Evolutionary conservation across 2,888 invertebrate species (phyloP).

Genomic region (Pantelozetes paolii): DNA sequence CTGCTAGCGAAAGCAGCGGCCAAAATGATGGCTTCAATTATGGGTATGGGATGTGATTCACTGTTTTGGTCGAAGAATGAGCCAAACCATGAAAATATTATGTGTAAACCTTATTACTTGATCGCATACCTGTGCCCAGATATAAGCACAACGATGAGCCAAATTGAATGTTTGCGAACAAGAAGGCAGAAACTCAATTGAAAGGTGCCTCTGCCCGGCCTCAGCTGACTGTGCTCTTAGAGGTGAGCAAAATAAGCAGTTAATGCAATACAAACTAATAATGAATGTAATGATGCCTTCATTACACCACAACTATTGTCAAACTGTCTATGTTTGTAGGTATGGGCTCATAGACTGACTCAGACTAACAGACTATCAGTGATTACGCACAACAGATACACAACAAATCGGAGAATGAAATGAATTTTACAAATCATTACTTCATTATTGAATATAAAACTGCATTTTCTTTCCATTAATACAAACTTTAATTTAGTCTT

Average conservation of each 20-base stretch:
- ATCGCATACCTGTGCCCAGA: slow-evolving; percentile 11
- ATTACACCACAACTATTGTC: slow-evolving; percentile 20
- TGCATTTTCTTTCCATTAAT: slow-evolving; percentile 15
- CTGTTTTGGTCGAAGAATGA: slow-evolving; percentile 21
- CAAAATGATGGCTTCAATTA: slow-evolving; percentile 21
- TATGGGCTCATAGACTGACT: not conserved
- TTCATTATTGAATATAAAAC: slow-evolving; percentile 24
- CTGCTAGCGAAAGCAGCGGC: not conserved
- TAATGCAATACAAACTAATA: slow-evolving; percentile 28
- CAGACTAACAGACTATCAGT: not conserved
- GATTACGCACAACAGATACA: slow-evolving; percentile 1
- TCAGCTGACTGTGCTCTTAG: not conserved
- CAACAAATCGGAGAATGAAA: not conserved
- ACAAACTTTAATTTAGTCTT: not conserved
- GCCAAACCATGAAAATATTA: slow-evolving; percentile 17
- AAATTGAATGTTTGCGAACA: slow-evolving; percentile 34
- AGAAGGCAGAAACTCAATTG: slow-evolving; percentile 22
- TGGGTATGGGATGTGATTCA: slow-evolving; percentile 14
- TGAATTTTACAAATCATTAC: slow-evolving; percentile 19
- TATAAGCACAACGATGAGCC: slow-evolving; percentile 15
- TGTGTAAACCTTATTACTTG: not conserved
- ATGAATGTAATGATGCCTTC: slow-evolving; percentile 27
- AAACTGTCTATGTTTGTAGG: not conserved
- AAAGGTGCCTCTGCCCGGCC: slow-evolving; percentile 4
- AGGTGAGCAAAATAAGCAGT: slow-evolving; percentile 35